phyloP scores from a whole-genome alignment of 2,113 vertebrate species.

The Chlorodrepanis virens region DNA sequence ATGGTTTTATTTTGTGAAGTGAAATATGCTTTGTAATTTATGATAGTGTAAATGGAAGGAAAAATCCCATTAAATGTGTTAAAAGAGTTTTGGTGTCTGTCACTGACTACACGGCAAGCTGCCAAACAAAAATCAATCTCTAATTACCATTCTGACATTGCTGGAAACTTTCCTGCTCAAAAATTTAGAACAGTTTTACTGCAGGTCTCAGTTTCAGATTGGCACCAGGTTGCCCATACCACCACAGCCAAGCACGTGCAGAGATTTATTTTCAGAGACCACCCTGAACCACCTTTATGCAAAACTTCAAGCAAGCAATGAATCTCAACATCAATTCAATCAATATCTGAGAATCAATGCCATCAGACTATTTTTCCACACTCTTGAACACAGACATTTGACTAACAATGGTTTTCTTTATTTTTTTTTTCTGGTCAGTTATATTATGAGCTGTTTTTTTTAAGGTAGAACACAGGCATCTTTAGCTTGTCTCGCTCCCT shows the following conservation, averaged over 20 bases:
- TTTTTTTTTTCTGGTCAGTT: not conserved
- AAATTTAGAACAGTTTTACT: not conserved
- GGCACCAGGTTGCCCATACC: not conserved
- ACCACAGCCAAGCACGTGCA: not conserved
- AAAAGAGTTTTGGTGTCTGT: slow-evolving; percentile 68
- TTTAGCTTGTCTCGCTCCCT: not conserved
- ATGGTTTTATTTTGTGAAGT: slow-evolving; percentile 86
- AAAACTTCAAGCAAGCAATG: not conserved
- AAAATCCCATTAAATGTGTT: slow-evolving; percentile 77
- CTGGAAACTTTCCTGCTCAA: not conserved
- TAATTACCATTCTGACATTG: not conserved
- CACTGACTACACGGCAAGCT: slow-evolving; percentile 1
- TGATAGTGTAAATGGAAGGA: slow-evolving; percentile 77
- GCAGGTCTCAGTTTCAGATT: not conserved
- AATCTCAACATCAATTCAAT: not conserved
- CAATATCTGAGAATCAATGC: not conserved
- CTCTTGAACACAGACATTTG: not conserved
- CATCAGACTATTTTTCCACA: not conserved
- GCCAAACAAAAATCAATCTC: not conserved
- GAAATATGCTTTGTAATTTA: slow-evolving; percentile 84
- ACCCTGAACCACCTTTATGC: not conserved
- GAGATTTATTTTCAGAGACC: not conserved
- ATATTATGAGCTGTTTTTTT: not conserved
- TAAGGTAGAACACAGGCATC: not conserved
- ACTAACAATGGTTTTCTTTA: not conserved